Evolutionary conservation across 2,888 invertebrate genomes (phyloP), one percentile per base, ranked within the genome.

Genomic region (Leptothorax acervorum): DNA sequence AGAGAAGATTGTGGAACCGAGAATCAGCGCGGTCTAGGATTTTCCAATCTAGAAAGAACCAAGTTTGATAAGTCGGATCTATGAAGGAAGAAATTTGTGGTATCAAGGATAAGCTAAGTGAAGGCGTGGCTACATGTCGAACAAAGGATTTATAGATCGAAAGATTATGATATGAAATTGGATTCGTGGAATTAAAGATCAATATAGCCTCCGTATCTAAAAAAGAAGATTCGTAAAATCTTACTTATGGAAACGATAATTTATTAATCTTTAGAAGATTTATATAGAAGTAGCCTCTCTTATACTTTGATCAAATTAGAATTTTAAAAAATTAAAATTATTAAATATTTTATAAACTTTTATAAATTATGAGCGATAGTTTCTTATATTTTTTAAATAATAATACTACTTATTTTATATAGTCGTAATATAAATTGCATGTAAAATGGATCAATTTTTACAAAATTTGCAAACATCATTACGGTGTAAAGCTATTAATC

Each of bases 71-170:
- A 68, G 48, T 62, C 23, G 39, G 39, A 71, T 79, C 35, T 60
- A 48, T 12, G 39, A 11, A 35, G 9, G 39, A 39, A 70, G 39
- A 60, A 71, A 71, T 81, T 71, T 71, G 70, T 70, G 18, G 39
- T 62, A 60, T 81, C 60, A 71, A 70, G 79, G 55, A 70, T 81
- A 60, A 71, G 71, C 60, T 60, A 48, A 48, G 39, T 18, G 39
- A 81, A 71, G 71, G 60, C 71, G 60, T 70, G 71, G 71, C 18
- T 28, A 48, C 11, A 35, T 23, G 28, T 81, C 55, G 48, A 48
- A 70, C 15, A 60, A 18, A 35, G 12, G 71, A 81, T 81, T 71
- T 81, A 81, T 71, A 39, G 60, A 71, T 60, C 35, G 39, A 81
- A 60, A 62, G 71, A 81, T 81, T 81, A 71, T 71, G 60, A 70